These are phyloP conservation scores for Diorhabda sublineata DNA, from an alignment of 1,140 invertebrate genomes.

Conservation along the genomic window DNA sequence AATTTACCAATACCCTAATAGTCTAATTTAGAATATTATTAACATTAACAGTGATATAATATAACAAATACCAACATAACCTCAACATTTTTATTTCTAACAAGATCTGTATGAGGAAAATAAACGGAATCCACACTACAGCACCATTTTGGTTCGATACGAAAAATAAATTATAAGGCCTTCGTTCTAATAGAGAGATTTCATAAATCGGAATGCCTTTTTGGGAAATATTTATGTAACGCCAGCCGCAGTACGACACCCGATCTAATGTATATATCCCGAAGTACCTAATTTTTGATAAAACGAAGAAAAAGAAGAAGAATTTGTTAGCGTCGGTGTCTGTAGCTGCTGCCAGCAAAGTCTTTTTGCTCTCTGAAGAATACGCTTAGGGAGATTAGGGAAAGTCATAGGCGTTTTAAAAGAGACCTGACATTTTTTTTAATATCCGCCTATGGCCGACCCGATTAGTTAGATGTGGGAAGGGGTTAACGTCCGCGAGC, in stretches of 20 bases:
- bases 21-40: slow-evolving; percentile 32
- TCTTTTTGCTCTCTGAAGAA: slow-evolving; percentile 47
- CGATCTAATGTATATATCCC: not conserved
- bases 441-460: slow-evolving; percentile 24
- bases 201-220: slow-evolving; percentile 26
- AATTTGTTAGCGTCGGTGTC: slow-evolving; percentile 26
- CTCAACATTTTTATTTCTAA: slow-evolving; percentile 15
- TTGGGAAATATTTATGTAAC: slow-evolving; percentile 38
- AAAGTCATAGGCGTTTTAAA: slow-evolving; percentile 28
- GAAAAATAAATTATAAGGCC: slow-evolving; percentile 25
- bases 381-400: slow-evolving; percentile 36
- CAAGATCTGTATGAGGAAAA: not conserved
- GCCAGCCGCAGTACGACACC: slow-evolving; percentile 1
- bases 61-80: slow-evolving; percentile 39
- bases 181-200: slow-evolving; percentile 22
- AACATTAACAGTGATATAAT: slow-evolving; percentile 38
- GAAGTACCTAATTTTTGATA: slow-evolving; percentile 4
- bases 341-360: slow-evolving; percentile 40
- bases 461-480: slow-evolving; percentile 12
- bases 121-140: slow-evolving; percentile 32
- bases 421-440: slow-evolving; percentile 40
- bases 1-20: not conserved
- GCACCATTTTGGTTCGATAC: slow-evolving; percentile 26
- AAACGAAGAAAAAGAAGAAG: slow-evolving; percentile 5
- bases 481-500: slow-evolving; percentile 75